These are phyloP conservation scores for Carettochelys insculpta DNA, from an alignment of 2,113 vertebrate species.

Conservation along the genomic window DNA sequence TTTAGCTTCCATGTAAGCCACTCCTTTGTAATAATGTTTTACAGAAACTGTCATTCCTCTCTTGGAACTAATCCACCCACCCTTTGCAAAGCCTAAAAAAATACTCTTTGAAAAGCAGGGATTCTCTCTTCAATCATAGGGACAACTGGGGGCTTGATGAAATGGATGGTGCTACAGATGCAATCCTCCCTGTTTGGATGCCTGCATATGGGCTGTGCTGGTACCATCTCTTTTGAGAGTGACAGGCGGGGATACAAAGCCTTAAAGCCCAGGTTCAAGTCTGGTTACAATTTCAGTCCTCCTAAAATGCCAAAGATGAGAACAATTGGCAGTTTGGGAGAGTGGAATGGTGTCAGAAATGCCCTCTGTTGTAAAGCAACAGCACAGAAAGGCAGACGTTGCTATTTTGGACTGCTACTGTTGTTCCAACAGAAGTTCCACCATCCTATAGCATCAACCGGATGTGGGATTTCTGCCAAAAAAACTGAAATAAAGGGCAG, in stretches of 20 bases:
- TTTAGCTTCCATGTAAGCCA: not conserved
- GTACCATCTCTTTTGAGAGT: not conserved
- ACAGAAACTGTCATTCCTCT: not conserved
- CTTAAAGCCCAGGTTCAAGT: not conserved
- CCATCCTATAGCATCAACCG: not conserved
- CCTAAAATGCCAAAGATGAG: not conserved
- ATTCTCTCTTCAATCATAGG: not conserved
- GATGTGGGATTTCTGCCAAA: not conserved
- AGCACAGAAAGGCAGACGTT: not conserved
- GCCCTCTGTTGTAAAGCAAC: not conserved
- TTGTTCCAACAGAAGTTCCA: not conserved
- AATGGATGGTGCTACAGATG: not conserved
- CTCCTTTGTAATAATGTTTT: not conserved
- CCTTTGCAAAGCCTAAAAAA: not conserved
- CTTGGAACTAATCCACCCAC: not conserved
- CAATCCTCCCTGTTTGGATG: not conserved
- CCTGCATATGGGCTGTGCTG: not conserved
- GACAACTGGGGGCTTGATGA: accelerated
- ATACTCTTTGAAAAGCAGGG: accelerated
- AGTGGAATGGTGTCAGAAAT: not conserved
- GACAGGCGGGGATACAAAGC: not conserved
- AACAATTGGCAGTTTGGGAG: not conserved
- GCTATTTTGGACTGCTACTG: not conserved
- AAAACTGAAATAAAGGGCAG: not conserved
- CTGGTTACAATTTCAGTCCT: not conserved